A percentile compares a stretch with the other conserved stretches of the same genome.
Conservation (phyloP, 2,888 invertebrate genomes). For the Margaritifera margaritifera region DNA sequence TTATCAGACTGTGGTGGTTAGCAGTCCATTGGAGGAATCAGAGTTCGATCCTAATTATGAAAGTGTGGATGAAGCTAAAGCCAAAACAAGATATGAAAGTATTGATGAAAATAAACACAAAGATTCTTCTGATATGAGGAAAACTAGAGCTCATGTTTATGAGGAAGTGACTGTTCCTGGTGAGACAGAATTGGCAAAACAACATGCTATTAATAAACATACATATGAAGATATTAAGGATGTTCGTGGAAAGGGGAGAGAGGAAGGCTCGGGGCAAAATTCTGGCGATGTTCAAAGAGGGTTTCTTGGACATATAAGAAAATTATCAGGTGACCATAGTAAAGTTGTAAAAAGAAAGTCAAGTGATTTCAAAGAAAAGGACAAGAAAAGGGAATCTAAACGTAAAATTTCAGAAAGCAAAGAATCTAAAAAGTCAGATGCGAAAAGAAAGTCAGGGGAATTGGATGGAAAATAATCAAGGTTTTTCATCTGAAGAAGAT, state of each 20-base stretch:
- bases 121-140: constrained; percentile 22
- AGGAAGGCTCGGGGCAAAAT: constrained; percentile 5
- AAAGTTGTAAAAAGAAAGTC: constrained; percentile 31
- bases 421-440: constrained; percentile 8
- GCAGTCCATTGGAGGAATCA: constrained; percentile 25
- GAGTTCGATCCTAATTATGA: constrained; percentile 65
- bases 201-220: constrained; percentile 53
- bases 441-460: constrained; percentile 6
- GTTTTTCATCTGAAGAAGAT: no score
- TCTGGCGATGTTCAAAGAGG: neutral
- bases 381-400: constrained; percentile 16
- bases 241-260: constrained; percentile 32
- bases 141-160: constrained; percentile 51
- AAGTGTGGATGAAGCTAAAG: constrained; percentile 61
- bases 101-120: constrained; percentile 27
- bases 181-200: constrained; percentile 37
- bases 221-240: constrained; percentile 62
- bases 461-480: no score
- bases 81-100: constrained; percentile 44
- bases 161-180: constrained; percentile 54
- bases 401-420: constrained; percentile 27
- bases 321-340: neutral
- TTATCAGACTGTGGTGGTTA: constrained; percentile 52
- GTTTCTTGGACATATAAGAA: neutral
- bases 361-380: constrained; percentile 23